Conservation (phyloP, 2,888 invertebrate genomes). For the Philonicus albiceps region DNA sequence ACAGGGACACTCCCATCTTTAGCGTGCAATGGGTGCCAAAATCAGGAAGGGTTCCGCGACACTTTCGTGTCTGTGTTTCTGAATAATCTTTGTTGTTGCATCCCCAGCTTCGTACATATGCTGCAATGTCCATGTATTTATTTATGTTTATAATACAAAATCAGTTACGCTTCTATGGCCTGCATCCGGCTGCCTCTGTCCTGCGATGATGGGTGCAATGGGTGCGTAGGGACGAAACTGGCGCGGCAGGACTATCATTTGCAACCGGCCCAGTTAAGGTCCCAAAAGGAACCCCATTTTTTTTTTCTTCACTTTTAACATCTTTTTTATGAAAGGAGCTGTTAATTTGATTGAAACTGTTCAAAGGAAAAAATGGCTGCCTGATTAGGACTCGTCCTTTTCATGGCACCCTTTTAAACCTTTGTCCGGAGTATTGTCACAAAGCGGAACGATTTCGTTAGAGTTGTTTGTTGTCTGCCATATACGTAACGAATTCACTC, state of each 20-base stretch:
- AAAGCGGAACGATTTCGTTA: constrained; percentile 20
- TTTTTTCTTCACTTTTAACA: neutral
- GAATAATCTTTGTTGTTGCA: constrained; percentile 6
- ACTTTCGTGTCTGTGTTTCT: neutral
- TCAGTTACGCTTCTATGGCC: constrained; percentile 59
- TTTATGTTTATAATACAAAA: constrained; percentile 64
- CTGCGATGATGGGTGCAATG: too few relatives aligned
- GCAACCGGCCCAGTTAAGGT: constrained; percentile 56
- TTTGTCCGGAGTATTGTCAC: constrained; percentile 4
- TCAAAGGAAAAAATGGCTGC: constrained; percentile 37
- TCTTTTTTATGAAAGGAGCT: constrained; percentile 35
- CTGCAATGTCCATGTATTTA: constrained; percentile 54
- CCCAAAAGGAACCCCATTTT: constrained; percentile 61
- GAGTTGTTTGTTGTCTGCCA: constrained; percentile 30
- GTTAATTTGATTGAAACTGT: constrained; percentile 37
- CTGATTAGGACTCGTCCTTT: constrained; percentile 38
- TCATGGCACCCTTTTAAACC: constrained; percentile 15
- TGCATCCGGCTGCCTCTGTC: constrained; percentile 10
- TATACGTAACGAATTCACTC: constrained; percentile 10
- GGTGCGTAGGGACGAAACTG: constrained; percentile 47
- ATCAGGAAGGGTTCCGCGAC: neutral
- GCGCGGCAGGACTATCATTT: constrained; percentile 52
- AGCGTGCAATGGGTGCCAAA: constrained; percentile 53
- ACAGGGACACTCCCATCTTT: constrained; percentile 63
- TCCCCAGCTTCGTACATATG: constrained; percentile 21